These are phyloP conservation scores for Podilymbus podiceps DNA, from an alignment of 2,113 vertebrate genomes.

Conservation along the genomic window DNA sequence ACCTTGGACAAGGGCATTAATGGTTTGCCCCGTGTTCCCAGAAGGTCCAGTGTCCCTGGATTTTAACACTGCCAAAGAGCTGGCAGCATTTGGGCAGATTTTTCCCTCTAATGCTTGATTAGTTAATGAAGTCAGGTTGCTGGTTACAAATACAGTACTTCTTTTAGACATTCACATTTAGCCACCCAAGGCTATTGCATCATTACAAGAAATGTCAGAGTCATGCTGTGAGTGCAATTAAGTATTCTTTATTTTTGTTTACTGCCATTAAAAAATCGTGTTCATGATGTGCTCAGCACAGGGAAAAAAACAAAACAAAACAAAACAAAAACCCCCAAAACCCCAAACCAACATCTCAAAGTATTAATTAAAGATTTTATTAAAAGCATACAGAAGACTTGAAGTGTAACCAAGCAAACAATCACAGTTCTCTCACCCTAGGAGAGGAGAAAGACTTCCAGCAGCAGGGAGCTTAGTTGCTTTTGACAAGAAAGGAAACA, in stretches of 20 bases:
- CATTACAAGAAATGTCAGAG: background rate
- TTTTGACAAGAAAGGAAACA: constrained; percentile 10
- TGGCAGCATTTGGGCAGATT: background rate
- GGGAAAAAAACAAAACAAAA: background rate
- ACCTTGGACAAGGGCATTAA: background rate
- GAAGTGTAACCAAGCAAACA: background rate
- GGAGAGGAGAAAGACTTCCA: background rate
- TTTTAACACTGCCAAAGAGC: background rate
- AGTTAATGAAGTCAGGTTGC: background rate
- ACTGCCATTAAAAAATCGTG: background rate
- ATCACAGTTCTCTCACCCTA: background rate
- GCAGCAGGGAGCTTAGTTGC: background rate
- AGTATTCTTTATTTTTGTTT: background rate
- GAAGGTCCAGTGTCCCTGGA: background rate
- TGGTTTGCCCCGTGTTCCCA: background rate
- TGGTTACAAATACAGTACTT: background rate
- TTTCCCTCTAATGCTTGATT: background rate
- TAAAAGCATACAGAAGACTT: background rate
- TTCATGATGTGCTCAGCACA: background rate
- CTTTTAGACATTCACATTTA: background rate
- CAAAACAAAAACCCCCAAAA: too few species aligned
- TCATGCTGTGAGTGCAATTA: background rate
- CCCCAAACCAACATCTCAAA: background rate
- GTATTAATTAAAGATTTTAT: constrained; percentile 9
- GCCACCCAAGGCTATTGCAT: background rate